Evolutionary conservation across 1,140 invertebrate species (phyloP), one percentile per base, ranked within the genome.

Genomic region (Holotrichia oblita): DNA sequence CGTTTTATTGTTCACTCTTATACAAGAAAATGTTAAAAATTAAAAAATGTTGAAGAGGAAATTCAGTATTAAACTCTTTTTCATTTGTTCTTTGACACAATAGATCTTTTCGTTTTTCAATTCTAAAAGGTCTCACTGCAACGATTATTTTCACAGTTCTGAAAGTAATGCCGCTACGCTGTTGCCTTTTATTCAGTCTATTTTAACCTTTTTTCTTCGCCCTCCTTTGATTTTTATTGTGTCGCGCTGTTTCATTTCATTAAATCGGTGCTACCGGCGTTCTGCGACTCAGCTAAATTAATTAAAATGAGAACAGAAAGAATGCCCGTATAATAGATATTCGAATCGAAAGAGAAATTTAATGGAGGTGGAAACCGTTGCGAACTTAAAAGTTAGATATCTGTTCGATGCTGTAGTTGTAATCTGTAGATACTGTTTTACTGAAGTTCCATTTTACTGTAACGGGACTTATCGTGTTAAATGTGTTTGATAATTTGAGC

Each of bases 201-300:
- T n/a, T 17, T 55, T 48, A 14, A 14, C 2, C 10, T n/a, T 48
- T 48, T 55, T 55, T 55, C 17, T n/a, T 55, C 48, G 48, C 14
- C n/a, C n/a, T 55, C 14, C 48, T 55, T 55, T 55, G 48, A 17
- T 55, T 55, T 55, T 55, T 55, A 55, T 55, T 55, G 48, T 17
- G 48, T 55, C 48, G 48, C 6, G 12, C 6, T 55, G 48, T 55
- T 55, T 55, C 48, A 17, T 55, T 55, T 55, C 48, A 55, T 55
- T 55, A 55, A 55, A 17, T 55, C 48, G 48, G 14, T 6, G 48
- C 48, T 14, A 55, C 14, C 48, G 48, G 48, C 48, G n/a, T n/a
- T 55, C 17, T 55, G 48, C 48, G 12, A 55, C n/a, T 55, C 14
- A 55, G 6, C 17, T 55, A 55, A 55, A 55, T 55, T 55, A 55